A percentile compares a stretch with the other conserved stretches of the same genome.
These are phyloP conservation scores for Acleris sparsana DNA, from an alignment of 2,888 invertebrate species.

Conservation along the genomic window DNA sequence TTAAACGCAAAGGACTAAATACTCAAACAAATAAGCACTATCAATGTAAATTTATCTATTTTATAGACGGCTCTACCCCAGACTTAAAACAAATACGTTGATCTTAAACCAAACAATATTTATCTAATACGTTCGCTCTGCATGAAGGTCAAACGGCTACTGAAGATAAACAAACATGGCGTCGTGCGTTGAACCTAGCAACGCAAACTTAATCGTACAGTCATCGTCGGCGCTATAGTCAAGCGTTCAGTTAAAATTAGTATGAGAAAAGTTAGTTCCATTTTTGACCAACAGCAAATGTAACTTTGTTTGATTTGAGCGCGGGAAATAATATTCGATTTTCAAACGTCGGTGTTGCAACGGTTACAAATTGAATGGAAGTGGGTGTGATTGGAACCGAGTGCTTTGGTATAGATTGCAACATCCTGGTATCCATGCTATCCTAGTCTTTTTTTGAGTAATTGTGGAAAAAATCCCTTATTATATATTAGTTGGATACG, in stretches of 20 bases:
- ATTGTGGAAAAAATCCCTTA: too few species aligned
- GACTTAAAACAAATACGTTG: background rate
- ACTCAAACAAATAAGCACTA: background rate
- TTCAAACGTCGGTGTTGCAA: constrained; percentile 17
- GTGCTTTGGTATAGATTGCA: background rate
- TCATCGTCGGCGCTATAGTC: background rate
- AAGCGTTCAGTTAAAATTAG: background rate
- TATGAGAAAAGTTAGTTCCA: background rate
- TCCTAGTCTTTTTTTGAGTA: too few species aligned
- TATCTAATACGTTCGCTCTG: constrained; percentile 16
- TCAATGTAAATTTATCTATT: background rate
- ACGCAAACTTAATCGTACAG: constrained; percentile 1
- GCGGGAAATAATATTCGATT: constrained; percentile 25
- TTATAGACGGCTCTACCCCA: background rate
- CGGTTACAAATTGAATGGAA: background rate
- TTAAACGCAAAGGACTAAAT: too few species aligned
- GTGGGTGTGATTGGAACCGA: background rate
- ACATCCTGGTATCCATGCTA: too few species aligned
- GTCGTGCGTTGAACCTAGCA: constrained; percentile 26
- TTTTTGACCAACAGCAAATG: background rate
- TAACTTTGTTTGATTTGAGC: constrained; percentile 9
- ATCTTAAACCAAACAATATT: constrained; percentile 15
- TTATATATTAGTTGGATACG: too few species aligned
- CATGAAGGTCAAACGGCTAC: constrained; percentile 27
- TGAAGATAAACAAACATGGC: constrained; percentile 33